Evolutionary conservation across 2,888 invertebrate species (phyloP).

Genomic region (Stenurella melanura): DNA sequence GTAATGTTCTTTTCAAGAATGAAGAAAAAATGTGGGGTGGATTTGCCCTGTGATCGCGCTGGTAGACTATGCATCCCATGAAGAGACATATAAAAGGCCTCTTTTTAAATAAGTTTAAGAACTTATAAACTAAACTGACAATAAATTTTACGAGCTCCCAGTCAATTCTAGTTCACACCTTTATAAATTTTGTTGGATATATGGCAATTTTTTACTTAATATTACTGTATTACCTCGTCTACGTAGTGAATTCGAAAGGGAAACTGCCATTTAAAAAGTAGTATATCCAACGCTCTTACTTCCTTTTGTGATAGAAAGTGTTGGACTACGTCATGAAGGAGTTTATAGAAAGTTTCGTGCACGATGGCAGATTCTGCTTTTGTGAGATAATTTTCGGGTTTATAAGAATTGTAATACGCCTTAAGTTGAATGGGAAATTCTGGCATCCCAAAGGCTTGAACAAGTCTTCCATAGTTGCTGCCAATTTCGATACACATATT

Average conservation of each 20-base stretch:
- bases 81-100: no score
- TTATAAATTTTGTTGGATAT: no score
- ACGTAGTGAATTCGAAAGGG: neutral
- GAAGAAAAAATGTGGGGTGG: no score
- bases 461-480: slow-evolving; percentile 64
- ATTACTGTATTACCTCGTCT: no score
- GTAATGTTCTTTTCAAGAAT: no score
- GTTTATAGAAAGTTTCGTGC: slow-evolving; percentile 48
- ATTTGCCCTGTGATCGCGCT: no score
- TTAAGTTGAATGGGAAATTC: slow-evolving; percentile 56
- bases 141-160: no score
- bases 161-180: no score
- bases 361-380: slow-evolving; percentile 51
- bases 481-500: slow-evolving; percentile 63
- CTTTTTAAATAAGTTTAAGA: no score
- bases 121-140: no score
- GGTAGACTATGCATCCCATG: no score
- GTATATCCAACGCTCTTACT: slow-evolving; percentile 37
- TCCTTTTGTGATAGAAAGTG: slow-evolving; percentile 35
- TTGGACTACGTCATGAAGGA: slow-evolving; percentile 38
- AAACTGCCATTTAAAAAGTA: slow-evolving; percentile 44
- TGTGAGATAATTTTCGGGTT: slow-evolving; percentile 52
- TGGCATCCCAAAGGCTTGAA: slow-evolving; percentile 65
- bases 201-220: no score
- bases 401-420: slow-evolving; percentile 63